Conservation (phyloP, 2,888 invertebrate species). For the Icerya purchasi region DNA sequence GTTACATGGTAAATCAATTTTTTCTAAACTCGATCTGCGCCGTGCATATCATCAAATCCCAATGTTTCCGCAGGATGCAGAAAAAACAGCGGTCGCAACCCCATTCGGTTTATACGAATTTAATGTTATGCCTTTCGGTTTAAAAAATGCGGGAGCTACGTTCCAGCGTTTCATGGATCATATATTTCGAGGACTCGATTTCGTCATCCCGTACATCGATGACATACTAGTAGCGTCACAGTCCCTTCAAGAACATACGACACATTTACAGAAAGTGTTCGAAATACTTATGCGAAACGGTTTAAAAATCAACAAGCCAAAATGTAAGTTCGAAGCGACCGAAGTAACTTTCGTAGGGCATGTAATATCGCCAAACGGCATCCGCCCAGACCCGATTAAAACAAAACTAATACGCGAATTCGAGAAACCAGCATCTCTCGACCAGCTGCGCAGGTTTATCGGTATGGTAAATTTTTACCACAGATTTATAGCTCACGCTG, state of each 20-base stretch:
- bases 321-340: background rate
- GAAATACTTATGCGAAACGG: background rate
- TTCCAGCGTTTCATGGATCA: constrained; percentile 3
- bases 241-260: background rate
- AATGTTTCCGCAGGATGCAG: constrained; percentile 18
- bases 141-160: constrained; percentile 17
- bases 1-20: constrained; percentile 12
- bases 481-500: background rate
- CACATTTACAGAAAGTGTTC: background rate
- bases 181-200: background rate
- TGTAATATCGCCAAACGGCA: background rate
- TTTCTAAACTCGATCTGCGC: constrained; percentile 15
- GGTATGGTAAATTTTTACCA: constrained; percentile 4
- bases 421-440: background rate
- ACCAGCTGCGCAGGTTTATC: background rate
- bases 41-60: constrained; percentile 20
- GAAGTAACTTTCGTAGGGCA: constrained; percentile 4
- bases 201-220: constrained; percentile 6
- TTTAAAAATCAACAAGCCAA: background rate
- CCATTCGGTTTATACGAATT: constrained; percentile 18
- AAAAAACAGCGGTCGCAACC: constrained; percentile 21
- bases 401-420: background rate
- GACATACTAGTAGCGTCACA: constrained; percentile 3
- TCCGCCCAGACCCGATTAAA: background rate
- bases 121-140: constrained; percentile 17